phyloP scores from a whole-genome alignment of 37 sponge, comb jelly and placozoan genomes.

The Axinella damicornis region DNA sequence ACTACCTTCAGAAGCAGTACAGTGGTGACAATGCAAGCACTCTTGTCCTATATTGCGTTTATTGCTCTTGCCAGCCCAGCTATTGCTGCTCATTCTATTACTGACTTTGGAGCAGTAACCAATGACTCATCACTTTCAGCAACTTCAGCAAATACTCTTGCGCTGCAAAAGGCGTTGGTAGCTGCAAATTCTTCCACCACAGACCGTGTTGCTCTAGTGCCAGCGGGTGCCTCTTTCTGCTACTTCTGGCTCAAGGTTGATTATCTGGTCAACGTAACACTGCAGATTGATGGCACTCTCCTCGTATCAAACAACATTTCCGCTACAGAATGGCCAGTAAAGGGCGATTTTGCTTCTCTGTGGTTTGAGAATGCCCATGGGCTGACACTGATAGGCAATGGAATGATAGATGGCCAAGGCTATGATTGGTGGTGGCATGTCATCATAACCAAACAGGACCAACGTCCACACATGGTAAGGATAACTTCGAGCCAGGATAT shows the following conservation, averaged over 20 bases:
- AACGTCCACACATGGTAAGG: conserved; percentile 21
- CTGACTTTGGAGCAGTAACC: conserved; percentile 40
- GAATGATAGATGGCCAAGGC: conserved; percentile 39
- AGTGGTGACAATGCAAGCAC: too few species aligned
- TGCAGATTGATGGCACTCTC: conserved; percentile 34
- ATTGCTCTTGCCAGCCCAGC: too few species aligned
- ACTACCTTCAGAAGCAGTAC: too few species aligned
- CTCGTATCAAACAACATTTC: conserved; percentile 22
- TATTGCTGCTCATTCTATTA: conserved; percentile 5
- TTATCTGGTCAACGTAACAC: not conserved
- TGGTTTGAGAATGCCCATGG: conserved; percentile 9
- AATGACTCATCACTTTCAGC: conserved; percentile 29
- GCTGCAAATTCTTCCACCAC: not conserved
- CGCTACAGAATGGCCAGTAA: conserved; percentile 27
- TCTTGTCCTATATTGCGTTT: too few species aligned
- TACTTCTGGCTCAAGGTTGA: not conserved
- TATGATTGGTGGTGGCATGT: conserved; percentile 42
- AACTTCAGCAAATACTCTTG: conserved; percentile 10
- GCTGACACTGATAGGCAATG: conserved; percentile 24
- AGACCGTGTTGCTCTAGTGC: conserved; percentile 29
- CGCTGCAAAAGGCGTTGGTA: conserved; percentile 20
- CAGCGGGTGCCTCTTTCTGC: conserved; percentile 9
- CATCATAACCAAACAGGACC: not conserved
- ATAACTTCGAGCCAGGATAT: not conserved
- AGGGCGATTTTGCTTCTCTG: conserved; percentile 1